Evolutionary conservation across 2,888 invertebrate species (phyloP), one percentile per base, ranked within the genome.

Genomic region (Chrysolina haemoptera): DNA sequence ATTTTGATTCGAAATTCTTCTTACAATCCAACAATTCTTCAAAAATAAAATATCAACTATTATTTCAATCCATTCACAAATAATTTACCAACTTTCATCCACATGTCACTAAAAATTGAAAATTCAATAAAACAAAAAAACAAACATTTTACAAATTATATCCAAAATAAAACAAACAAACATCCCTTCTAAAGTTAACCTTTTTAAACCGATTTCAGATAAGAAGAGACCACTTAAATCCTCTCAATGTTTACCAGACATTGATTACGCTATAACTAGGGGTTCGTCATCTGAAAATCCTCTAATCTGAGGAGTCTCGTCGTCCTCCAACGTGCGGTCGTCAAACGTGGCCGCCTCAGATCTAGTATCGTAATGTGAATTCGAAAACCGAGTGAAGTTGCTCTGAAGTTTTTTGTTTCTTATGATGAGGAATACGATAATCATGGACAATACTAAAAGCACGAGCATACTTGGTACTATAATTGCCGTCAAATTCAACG

Each of bases 271-370:
- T 87, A 97, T 94, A 82, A 98, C 96, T 81, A 98, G 90, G 71
- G 97, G 97, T 88, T 97, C 98, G 88, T 97, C 97, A 87, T 97
- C 98, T 0, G 96, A 95, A 88, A 97, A 97, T 40, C 96, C 96
- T 4, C 80, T 75, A 85, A 97, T 96, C 80, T 96, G 94, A 48
- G 97, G 97, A 82, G 94, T 93, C 84, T 96, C 95, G 84, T 95
- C 95, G 80, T 96, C 95, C 91, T 90, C 88, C 91, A 95, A 94
- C 76, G 94, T 93, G 79, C 92, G 92, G 79, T 92, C 93, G 48
- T 92, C 91, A 86, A 97, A 95, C 68, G 95, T 95, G 55, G 97
- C 96, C 81, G 96, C 94, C 64, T 95, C 96, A 66, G 96, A 93
- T 79, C 96, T 91, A 68, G 94, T 94, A 89, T 96, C 95, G 87